Percentiles rank a stretch among this genome's conserved stretches.
Conservation (phyloP, 1,140 invertebrate species). For the Rhyzopertha dominica region DNA sequence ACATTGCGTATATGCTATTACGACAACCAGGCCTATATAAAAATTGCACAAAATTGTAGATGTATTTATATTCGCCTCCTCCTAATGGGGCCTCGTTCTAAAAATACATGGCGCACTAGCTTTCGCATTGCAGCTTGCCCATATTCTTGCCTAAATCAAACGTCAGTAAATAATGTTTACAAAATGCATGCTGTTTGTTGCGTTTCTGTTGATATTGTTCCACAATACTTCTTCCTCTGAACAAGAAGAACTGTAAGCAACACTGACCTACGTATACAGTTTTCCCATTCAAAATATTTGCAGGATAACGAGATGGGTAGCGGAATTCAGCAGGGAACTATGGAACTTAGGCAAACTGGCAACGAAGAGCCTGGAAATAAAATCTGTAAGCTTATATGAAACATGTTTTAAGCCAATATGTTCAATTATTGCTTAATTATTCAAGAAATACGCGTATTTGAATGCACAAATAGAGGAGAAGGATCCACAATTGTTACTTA, state of each 20-base stretch:
- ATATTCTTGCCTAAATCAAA: too few species aligned
- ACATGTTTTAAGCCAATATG: not conserved
- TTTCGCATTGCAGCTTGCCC: too few species aligned
- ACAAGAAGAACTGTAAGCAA: slow-evolving; percentile 15
- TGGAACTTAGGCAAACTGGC: slow-evolving; percentile 20
- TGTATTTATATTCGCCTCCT: too few species aligned
- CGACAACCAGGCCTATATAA: too few species aligned
- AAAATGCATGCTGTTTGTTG: too few species aligned
- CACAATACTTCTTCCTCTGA: too few species aligned
- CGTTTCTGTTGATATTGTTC: too few species aligned
- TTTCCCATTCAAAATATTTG: not conserved
- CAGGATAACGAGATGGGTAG: slow-evolving; percentile 23
- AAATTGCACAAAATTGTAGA: too few species aligned
- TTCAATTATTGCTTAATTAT: slow-evolving; percentile 24
- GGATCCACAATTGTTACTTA: slow-evolving; percentile 67
- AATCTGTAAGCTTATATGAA: slow-evolving; percentile 13
- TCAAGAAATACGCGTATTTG: slow-evolving; percentile 67
- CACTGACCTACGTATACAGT: slow-evolving; percentile 1
- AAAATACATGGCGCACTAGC: too few species aligned
- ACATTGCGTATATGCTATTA: too few species aligned
- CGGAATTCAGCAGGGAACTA: slow-evolving; percentile 22
- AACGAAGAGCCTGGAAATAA: slow-evolving; percentile 22
- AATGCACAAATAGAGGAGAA: slow-evolving; percentile 70
- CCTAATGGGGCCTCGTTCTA: too few species aligned
- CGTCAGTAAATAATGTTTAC: too few species aligned